phyloP scores from a whole-genome alignment of 2,113 vertebrate genomes.

The Apodemus sylvaticus region DNA sequence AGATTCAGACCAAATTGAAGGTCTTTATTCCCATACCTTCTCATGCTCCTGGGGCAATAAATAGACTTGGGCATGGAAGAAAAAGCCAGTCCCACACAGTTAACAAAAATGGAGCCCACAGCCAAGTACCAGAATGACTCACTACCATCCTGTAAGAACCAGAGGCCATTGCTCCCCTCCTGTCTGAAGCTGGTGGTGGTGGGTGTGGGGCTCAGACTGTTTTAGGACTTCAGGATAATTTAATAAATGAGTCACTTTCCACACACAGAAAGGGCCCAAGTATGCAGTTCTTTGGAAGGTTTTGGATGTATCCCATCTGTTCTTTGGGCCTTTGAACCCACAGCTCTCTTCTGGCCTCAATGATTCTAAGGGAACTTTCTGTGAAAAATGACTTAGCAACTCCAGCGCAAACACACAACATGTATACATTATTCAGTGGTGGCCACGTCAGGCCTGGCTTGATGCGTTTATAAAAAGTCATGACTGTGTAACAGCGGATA shows the following conservation, averaged over 20 bases:
- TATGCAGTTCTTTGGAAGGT: neutral
- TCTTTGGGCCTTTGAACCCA: neutral
- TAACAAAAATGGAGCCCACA: rapidly evolving
- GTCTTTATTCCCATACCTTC: neutral
- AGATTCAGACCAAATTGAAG: neutral
- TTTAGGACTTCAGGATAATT: neutral
- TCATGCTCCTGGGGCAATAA: neutral
- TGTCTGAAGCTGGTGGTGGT: neutral
- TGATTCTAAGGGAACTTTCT: slow-evolving; percentile 34
- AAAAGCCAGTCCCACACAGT: neutral
- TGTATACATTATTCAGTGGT: neutral
- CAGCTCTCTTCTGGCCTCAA: neutral
- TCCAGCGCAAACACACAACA: neutral
- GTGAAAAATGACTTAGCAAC: slow-evolving; percentile 21
- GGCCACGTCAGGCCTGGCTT: neutral
- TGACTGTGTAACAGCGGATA: neutral
- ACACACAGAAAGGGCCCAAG: neutral
- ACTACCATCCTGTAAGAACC: rapidly evolving
- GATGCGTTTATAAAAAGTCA: slow-evolving; percentile 15
- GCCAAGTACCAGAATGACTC: neutral
- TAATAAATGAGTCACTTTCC: neutral
- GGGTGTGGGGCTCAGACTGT: neutral
- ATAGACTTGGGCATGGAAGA: neutral
- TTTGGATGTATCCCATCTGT: neutral
- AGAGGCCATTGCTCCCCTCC: neutral